Evolutionary conservation across 2,797 vertebrate genomes (phyloP).

Genomic region (Protosalanx chinensis): DNA sequence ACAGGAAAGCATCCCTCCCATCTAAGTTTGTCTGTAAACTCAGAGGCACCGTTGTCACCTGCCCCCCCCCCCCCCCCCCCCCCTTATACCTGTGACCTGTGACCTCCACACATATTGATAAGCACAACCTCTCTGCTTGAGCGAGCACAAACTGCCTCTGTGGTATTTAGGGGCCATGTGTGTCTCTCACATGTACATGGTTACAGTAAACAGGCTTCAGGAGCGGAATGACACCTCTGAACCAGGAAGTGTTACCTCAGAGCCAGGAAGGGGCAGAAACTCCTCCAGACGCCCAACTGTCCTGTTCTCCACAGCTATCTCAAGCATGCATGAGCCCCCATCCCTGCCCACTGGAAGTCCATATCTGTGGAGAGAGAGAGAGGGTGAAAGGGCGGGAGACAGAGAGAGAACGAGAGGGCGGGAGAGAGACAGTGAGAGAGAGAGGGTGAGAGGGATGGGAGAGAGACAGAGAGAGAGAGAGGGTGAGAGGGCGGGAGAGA

Average conservation of each 20-base stretch:
- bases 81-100: too few relatives aligned
- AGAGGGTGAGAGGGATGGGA: slow-evolving; percentile 36
- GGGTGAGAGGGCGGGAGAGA: too few relatives aligned
- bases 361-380: slow-evolving; percentile 71
- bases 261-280: slow-evolving; percentile 48
- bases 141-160: too few relatives aligned
- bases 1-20: slow-evolving; percentile 21
- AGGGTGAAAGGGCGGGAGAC: slow-evolving; percentile 25
- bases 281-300: slow-evolving; percentile 67
- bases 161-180: too few relatives aligned
- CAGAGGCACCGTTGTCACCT: background rate
- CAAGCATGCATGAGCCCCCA: slow-evolving; percentile 76
- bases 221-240: background rate
- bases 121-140: too few relatives aligned
- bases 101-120: too few relatives aligned
- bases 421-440: slow-evolving; percentile 42
- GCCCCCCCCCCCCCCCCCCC: too few relatives aligned
- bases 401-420: slow-evolving; percentile 14
- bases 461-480: slow-evolving; percentile 30
- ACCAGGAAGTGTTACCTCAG: slow-evolving; percentile 71
- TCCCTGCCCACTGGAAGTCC: slow-evolving; percentile 68
- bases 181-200: too few relatives aligned
- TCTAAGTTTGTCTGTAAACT: background rate
- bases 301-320: slow-evolving; percentile 77
- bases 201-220: background rate